These are phyloP conservation scores for Xestobium rufovillosum DNA, from an alignment of 2,888 invertebrate species.

Conservation along the genomic window DNA sequence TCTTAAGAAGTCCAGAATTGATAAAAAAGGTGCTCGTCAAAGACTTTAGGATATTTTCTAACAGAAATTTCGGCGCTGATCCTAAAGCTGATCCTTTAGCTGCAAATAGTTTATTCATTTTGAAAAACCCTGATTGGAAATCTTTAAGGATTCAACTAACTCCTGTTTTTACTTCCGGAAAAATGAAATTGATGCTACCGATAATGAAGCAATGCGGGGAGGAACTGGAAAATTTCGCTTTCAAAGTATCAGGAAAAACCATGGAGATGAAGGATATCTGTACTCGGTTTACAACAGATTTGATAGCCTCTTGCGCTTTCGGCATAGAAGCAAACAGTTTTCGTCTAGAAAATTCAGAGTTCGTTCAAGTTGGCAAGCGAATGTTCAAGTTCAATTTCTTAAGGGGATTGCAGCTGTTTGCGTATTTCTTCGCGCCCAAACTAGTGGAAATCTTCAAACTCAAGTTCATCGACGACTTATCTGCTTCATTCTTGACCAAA, in stretches of 20 bases:
- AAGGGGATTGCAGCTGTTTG: conserved; percentile 29
- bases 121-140: conserved; percentile 48
- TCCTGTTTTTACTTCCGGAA: conserved; percentile 49
- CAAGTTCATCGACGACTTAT: conserved; percentile 32
- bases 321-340: conserved; percentile 42
- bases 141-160: conserved; percentile 46
- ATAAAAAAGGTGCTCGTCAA: conserved; percentile 43
- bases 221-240: conserved; percentile 33
- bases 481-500: conserved; percentile 32
- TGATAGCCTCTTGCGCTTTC: conserved; percentile 45
- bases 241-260: conserved; percentile 20
- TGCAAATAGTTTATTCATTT: conserved; percentile 41
- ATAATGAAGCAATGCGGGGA: conserved; percentile 41
- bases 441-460: conserved; percentile 35
- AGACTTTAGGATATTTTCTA: conserved; percentile 45
- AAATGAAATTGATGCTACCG: conserved; percentile 47
- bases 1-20: conserved; percentile 42
- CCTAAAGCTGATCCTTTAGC: conserved; percentile 42
- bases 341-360: conserved; percentile 35
- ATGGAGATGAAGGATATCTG: conserved; percentile 34
- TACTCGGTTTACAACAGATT: conserved; percentile 43
- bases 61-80: conserved; percentile 44
- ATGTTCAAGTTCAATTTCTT: conserved; percentile 34
- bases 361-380: conserved; percentile 36
- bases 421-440: conserved; percentile 35